Evolutionary conservation across 2,888 invertebrate genomes (phyloP).

Genomic region (Camptogramma bilineatum): DNA sequence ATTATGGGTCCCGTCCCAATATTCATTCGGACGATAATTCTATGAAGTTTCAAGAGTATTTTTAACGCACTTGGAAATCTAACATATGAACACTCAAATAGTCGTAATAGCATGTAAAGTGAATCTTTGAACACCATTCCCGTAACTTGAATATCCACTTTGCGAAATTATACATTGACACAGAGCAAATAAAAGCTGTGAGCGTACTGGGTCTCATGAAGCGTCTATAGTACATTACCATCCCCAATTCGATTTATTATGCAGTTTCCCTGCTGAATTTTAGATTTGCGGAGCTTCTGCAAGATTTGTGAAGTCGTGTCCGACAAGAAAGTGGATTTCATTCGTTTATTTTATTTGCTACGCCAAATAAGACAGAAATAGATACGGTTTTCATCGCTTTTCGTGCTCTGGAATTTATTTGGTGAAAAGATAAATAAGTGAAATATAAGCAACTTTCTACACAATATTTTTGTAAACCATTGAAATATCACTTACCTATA

Average conservation of each 20-base stretch:
- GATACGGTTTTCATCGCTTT: neutral
- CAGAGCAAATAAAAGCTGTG: conserved; percentile 25
- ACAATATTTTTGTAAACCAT: too few species aligned
- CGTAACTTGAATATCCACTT: conserved; percentile 22
- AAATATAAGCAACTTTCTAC: too few species aligned
- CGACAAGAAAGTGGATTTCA: conserved; percentile 44
- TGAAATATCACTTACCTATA: too few species aligned
- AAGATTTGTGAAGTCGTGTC: conserved; percentile 47
- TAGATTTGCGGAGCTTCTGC: conserved; percentile 49
- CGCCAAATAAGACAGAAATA: conserved; percentile 28
- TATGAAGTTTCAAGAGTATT: neutral
- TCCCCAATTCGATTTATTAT: conserved; percentile 57
- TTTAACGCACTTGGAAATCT: neutral
- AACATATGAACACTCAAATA: neutral
- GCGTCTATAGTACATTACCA: conserved; percentile 45
- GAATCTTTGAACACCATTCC: conserved; percentile 18
- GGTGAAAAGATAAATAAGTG: neutral
- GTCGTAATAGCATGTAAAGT: neutral
- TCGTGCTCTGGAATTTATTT: neutral
- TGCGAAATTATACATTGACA: conserved; percentile 32
- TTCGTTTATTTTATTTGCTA: conserved; percentile 37
- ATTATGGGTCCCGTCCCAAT: too few species aligned
- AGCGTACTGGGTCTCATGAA: conserved; percentile 33
- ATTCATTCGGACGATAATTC: neutral
- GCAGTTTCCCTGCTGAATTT: conserved; percentile 56